phyloP scores from a whole-genome alignment of 2,888 invertebrate genomes.

The Ectemnius cavifrons region DNA sequence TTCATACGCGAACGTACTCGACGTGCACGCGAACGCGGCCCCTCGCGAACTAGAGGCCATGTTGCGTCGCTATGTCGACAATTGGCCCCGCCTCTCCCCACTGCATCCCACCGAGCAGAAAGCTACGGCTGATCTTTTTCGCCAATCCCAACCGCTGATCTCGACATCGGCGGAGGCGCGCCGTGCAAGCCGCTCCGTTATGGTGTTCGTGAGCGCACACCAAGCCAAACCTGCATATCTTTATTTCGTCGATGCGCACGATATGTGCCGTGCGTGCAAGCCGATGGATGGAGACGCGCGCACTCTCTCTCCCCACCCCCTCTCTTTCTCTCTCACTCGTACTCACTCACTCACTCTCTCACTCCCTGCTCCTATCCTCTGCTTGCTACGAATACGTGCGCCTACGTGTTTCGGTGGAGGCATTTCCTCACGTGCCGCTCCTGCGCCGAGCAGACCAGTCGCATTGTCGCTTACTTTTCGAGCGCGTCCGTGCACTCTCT shows the following conservation, averaged over 20 bases:
- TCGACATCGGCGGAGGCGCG: conserved; percentile 28
- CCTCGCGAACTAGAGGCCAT: conserved; percentile 71
- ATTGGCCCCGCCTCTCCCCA: conserved; percentile 59
- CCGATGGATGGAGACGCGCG: conserved; percentile 2
- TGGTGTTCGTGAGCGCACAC: neutral
- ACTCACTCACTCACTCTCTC: neutral
- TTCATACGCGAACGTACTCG: conserved; percentile 53
- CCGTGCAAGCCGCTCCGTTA: conserved; percentile 23
- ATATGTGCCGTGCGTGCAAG: neutral
- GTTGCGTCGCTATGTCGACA: conserved; percentile 62
- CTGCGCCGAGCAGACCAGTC: conserved; percentile 48
- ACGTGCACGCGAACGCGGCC: conserved; percentile 65
- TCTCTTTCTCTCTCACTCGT: neutral
- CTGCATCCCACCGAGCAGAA: conserved; percentile 32
- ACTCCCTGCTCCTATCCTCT: neutral
- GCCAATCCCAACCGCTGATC: conserved; percentile 43
- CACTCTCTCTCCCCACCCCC: neutral
- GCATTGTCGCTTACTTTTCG: conserved; percentile 50
- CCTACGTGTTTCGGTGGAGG: conserved; percentile 32
- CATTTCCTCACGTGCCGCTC: conserved; percentile 53
- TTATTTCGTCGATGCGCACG: neutral
- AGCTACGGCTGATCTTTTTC: conserved; percentile 29
- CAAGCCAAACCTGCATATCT: neutral
- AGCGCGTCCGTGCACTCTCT: conserved; percentile 33
- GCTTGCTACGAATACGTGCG: conserved; percentile 18